These are phyloP conservation scores for Cylloceria caligata DNA, from an alignment of 2,888 invertebrate species.

Conservation along the genomic window DNA sequence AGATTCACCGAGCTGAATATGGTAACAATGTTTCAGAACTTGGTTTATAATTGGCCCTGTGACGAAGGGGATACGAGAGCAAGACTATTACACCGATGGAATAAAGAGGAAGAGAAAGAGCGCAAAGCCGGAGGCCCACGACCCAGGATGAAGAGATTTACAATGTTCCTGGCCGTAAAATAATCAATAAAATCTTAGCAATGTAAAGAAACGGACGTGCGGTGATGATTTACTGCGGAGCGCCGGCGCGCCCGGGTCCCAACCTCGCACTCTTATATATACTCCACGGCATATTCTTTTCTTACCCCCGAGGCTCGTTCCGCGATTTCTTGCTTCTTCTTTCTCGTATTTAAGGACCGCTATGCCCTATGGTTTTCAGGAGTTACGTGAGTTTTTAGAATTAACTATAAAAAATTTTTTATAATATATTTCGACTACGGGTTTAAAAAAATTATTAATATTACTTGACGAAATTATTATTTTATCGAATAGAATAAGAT, in stretches of 20 bases:
- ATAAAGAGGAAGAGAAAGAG: constrained; percentile 47
- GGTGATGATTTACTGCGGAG: constrained; percentile 82
- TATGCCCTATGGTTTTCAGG: constrained; percentile 6
- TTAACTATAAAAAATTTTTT: background rate
- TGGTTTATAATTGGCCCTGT: constrained; percentile 67
- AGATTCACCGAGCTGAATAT: constrained; percentile 51
- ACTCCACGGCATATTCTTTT: constrained; percentile 22
- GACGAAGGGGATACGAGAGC: constrained; percentile 44
- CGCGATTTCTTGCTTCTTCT: constrained; percentile 28
- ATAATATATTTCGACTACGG: background rate
- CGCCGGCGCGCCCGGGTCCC: constrained; percentile 67
- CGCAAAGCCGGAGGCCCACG: constrained; percentile 61
- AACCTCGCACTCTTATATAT: constrained; percentile 7
- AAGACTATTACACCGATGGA: constrained; percentile 28
- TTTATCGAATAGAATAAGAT: background rate
- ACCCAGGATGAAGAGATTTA: constrained; percentile 83
- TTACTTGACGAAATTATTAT: background rate
- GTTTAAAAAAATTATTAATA: constrained; percentile 2
- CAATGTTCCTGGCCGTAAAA: constrained; percentile 84
- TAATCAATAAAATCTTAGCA: constrained; percentile 84
- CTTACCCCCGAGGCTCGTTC: constrained; percentile 48
- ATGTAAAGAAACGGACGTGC: constrained; percentile 84
- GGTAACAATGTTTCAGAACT: constrained; percentile 75
- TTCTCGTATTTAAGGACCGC: constrained; percentile 30
- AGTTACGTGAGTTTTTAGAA: constrained; percentile 16